Evolutionary conservation across 2,888 invertebrate species (phyloP), one percentile per base, ranked within the genome.

Genomic region (Polydrusus cervinus): DNA sequence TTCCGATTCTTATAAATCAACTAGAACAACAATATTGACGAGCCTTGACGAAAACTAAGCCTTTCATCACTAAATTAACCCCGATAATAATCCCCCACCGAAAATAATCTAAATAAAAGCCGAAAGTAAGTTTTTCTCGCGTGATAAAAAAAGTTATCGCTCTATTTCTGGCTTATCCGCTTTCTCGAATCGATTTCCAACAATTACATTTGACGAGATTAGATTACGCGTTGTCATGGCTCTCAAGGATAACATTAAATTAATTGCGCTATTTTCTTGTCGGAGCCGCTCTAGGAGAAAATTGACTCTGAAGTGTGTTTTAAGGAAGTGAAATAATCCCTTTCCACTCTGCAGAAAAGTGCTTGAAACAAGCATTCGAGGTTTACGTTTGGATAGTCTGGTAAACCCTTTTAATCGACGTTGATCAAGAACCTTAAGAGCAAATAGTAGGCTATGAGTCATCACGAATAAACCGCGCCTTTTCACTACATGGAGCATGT

Each of bases 211-310:
- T 38, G 38, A 60, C 16, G 38, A 60, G 57, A 60, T 60, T 60
- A 38, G 57, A 60, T 60, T 60, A 60, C 57, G 38, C 57, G 57
- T 60, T 18, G 57, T 60, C 57, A 60, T 38, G 57, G 57, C 57
- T 18, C 18, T 60, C 57, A 60, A 60, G 57, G 57, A 60, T 60
- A 38, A 16, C 38, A 60, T 60, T 60, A 60, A 60, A 60, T 60
- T 60, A 38, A 60, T 60, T 60, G 38, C 18, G 57, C 57, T 60
- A 60, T 60, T 60, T 60, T 60, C 57, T 60, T 60, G 57, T 38
- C 38, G 57, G 38, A 18, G n/a, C 38, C 18, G 16, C 14, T 16
- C 16, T 11, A 38, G 38, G 8, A 16, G 34, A 60, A 60, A 60
- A 60, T 60, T 38, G 18, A 38, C 5, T 10, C 16, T 7, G 34